phyloP scores from a whole-genome alignment of 37 sponge, comb jelly and placozoan genomes.

The Bolinopsis microptera region DNA sequence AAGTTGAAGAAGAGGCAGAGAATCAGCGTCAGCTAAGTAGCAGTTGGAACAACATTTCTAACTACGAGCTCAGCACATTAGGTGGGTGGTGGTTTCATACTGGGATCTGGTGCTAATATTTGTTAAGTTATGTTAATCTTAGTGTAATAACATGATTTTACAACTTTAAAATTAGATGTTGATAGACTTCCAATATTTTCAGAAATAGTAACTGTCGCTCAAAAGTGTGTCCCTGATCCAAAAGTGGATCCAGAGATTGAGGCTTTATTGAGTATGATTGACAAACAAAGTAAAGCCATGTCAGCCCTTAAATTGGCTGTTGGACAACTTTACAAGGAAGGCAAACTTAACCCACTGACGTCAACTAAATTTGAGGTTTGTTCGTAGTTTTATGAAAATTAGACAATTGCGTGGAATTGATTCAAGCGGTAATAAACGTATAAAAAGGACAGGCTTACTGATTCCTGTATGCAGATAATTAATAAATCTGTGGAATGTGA shows the following conservation, averaged over 20 bases:
- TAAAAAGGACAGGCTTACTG: too few species aligned
- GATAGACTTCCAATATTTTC: too few species aligned
- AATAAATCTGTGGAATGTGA: too few species aligned
- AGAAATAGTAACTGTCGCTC: conserved; percentile 28
- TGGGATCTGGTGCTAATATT: too few species aligned
- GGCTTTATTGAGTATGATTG: not conserved
- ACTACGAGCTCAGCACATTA: not conserved
- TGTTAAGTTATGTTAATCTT: too few species aligned
- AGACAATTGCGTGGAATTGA: too few species aligned
- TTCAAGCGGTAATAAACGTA: too few species aligned
- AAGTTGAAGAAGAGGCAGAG: conserved; percentile 9
- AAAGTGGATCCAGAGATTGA: conserved; percentile 25
- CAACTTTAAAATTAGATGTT: too few species aligned
- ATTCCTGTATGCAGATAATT: too few species aligned
- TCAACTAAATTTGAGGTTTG: not conserved
- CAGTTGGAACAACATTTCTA: conserved; percentile 36
- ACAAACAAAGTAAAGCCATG: not conserved
- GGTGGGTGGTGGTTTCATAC: too few species aligned
- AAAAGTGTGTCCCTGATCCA: conserved; percentile 42
- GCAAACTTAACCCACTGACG: not conserved
- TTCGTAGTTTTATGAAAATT: too few species aligned
- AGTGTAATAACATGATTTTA: too few species aligned
- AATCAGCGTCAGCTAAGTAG: conserved; percentile 4
- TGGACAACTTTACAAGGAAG: not conserved
- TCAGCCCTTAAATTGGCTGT: not conserved